Evolutionary conservation across 2,797 vertebrate genomes (phyloP).

Genomic region (Xiphophorus birchmanni): DNA sequence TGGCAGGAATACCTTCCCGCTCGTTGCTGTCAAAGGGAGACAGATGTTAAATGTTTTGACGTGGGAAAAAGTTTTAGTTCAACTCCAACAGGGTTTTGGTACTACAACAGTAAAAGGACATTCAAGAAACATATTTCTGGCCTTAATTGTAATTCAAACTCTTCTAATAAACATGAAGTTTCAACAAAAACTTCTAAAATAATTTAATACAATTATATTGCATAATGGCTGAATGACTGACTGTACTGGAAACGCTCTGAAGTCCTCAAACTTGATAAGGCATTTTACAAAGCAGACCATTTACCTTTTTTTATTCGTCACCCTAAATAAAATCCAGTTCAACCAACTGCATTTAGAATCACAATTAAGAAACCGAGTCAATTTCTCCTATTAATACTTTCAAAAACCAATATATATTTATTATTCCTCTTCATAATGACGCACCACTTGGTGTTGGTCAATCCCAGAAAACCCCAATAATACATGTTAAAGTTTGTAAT

Average conservation of each 20-base stretch:
- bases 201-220: neutral
- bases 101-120: neutral
- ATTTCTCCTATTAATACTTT: neutral
- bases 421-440: neutral
- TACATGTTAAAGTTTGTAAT: neutral
- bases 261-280: too few relatives aligned
- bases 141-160: neutral
- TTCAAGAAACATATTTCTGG: neutral
- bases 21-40: constrained; percentile 83
- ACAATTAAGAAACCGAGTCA: neutral
- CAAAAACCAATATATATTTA: neutral
- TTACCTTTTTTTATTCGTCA: too few relatives aligned
- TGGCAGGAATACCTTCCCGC: constrained; percentile 93
- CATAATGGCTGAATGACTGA: neutral
- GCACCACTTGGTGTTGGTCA: neutral
- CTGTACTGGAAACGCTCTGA: neutral
- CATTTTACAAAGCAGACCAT: too few relatives aligned
- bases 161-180: neutral
- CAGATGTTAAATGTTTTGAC: neutral
- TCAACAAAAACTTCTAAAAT: neutral
- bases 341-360: neutral
- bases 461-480: neutral
- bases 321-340: too few relatives aligned
- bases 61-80: neutral
- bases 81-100: neutral